Conservation (phyloP, 2,113 vertebrate genomes). For the Leptosomus discolor region DNA sequence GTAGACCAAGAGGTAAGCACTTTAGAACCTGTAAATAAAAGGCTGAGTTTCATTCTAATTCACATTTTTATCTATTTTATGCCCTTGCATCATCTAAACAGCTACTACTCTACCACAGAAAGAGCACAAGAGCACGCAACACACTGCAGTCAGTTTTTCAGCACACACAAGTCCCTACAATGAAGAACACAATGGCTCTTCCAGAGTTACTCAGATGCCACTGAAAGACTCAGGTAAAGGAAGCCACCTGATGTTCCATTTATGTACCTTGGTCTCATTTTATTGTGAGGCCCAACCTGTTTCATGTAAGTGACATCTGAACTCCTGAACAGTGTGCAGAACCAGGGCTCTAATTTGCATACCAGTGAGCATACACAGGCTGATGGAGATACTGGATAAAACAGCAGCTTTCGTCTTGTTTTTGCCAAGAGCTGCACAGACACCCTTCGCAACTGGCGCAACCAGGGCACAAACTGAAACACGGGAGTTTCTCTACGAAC, state of each 20-base stretch:
- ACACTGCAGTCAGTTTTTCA: neutral
- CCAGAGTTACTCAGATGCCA: neutral
- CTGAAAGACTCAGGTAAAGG: neutral
- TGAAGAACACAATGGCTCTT: fast-evolving
- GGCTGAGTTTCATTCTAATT: neutral
- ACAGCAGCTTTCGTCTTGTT: neutral
- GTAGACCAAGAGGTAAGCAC: neutral
- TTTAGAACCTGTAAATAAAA: neutral
- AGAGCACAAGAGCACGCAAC: neutral
- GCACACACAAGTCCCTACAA: neutral
- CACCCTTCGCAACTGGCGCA: neutral
- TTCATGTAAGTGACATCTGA: neutral
- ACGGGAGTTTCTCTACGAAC: neutral
- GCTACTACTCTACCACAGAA: neutral
- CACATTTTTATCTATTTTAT: neutral
- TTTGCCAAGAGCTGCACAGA: neutral
- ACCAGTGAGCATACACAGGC: neutral
- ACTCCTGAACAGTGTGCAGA: neutral
- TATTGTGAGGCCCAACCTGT: neutral
- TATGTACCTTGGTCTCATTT: neutral
- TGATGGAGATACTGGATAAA: neutral
- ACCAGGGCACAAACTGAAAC: neutral
- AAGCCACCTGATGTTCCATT: neutral
- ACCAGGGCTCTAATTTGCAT: neutral
- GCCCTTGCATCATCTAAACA: neutral